Percentiles rank a stretch among this genome's conserved stretches.
Evolutionary conservation across 37 sponge, comb jelly and placozoan species (phyloP).

Genomic region (Bolinopsis microptera): DNA sequence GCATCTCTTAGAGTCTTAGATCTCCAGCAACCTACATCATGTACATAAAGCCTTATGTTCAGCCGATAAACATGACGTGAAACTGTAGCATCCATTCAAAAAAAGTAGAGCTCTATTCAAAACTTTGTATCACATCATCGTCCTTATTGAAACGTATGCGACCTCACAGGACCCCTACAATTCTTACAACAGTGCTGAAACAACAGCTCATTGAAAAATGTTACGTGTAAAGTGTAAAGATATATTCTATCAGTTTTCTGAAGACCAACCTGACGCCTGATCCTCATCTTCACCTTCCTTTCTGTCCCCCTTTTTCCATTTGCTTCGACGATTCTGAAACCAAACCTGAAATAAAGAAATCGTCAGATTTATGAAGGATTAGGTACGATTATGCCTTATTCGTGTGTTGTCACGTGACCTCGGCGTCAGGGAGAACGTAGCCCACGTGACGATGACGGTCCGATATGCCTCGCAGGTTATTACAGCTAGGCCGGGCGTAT

Average conservation of each 20-base stretch:
- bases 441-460: background rate
- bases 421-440: background rate
- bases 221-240: background rate
- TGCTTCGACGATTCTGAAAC: constrained; percentile 60
- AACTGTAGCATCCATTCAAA: background rate
- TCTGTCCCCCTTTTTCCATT: constrained; percentile 61
- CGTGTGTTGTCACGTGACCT: background rate
- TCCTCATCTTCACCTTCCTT: constrained; percentile 62
- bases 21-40: background rate
- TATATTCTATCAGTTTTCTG: too few relatives aligned
- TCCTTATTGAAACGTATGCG: background rate
- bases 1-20: background rate
- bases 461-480: background rate
- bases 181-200: background rate
- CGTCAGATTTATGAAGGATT: background rate
- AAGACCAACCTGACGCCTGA: constrained; percentile 37
- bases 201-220: background rate
- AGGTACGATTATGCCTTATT: background rate
- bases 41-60: background rate
- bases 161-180: background rate
- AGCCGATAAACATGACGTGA: background rate
- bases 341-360: constrained; percentile 45
- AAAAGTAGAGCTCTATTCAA: background rate
- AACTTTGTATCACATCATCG: background rate
- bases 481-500: background rate